A percentile compares a stretch with the other conserved stretches of the same genome.
phyloP scores from a whole-genome alignment of 2,113 vertebrate species.

The Ochotona princeps region DNA sequence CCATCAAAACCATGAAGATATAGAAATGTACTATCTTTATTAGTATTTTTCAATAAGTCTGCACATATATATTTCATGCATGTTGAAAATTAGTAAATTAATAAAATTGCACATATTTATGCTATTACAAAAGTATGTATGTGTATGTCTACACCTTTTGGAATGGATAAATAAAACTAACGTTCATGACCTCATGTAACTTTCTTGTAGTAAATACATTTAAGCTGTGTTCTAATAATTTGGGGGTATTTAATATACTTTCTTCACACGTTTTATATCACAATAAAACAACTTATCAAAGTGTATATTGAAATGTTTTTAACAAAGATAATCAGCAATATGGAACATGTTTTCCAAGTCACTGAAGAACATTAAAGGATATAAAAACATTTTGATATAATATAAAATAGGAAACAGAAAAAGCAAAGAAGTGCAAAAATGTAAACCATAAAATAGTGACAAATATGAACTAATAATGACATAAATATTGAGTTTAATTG shows the following conservation, averaged over 20 bases:
- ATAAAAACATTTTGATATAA: slow-evolving; percentile 61
- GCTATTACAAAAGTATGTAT: not conserved
- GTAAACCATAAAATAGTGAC: slow-evolving; percentile 49
- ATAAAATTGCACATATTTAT: not conserved
- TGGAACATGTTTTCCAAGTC: slow-evolving; percentile 53
- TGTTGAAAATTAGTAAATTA: not conserved
- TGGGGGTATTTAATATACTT: not conserved
- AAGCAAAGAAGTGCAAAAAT: slow-evolving; percentile 51
- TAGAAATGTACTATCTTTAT: not conserved
- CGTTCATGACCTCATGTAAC: not conserved
- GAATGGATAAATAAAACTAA: not conserved
- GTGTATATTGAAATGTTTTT: slow-evolving; percentile 43
- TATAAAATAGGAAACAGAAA: slow-evolving; percentile 52
- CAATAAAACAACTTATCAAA: slow-evolving; percentile 53
- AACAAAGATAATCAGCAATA: slow-evolving; percentile 49
- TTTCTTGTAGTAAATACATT: not conserved
- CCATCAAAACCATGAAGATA: slow-evolving; percentile 7
- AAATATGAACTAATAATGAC: slow-evolving; percentile 70
- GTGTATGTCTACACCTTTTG: not conserved
- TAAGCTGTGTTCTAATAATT: not conserved
- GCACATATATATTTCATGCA: not conserved
- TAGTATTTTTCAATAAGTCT: not conserved
- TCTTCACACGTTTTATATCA: not conserved
- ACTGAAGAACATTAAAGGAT: slow-evolving; percentile 55
- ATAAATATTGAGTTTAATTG: slow-evolving; percentile 69